phyloP scores from a whole-genome alignment of 2,113 vertebrate species.

The Oxyruncus cristatus region DNA sequence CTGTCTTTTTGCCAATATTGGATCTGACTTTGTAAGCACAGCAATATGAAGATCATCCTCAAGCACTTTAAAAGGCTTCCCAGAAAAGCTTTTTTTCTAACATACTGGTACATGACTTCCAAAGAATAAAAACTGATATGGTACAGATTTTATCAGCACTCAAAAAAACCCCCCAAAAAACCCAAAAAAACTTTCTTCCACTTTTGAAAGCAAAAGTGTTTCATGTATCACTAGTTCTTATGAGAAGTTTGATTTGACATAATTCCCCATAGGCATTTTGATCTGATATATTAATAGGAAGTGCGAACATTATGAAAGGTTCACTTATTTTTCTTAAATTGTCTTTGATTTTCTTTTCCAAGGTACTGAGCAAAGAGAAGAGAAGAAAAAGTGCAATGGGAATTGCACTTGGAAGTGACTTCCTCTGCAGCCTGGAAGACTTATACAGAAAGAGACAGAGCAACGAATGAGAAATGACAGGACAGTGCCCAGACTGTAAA shows the following conservation, averaged over 20 bases:
- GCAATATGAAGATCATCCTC: not conserved
- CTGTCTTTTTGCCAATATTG: not conserved
- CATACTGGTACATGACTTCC: not conserved
- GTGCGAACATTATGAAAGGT: not conserved
- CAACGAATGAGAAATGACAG: not conserved
- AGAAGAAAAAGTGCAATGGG: not conserved
- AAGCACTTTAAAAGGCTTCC: not conserved
- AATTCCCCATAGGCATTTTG: not conserved
- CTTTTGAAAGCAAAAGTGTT: not conserved
- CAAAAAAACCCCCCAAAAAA: not conserved
- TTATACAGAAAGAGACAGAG: not conserved
- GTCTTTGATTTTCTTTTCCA: not conserved
- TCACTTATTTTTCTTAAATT: not conserved
- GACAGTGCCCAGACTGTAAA: not conserved
- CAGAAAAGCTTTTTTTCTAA: not conserved
- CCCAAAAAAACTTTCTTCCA: not conserved
- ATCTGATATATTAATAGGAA: not conserved
- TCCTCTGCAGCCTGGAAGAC: not conserved
- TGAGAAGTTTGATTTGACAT: not conserved
- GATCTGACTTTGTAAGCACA: not conserved
- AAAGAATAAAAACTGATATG: not conserved
- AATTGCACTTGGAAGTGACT: not conserved
- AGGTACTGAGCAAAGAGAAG: not conserved
- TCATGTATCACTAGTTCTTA: not conserved
- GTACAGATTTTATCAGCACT: not conserved